phyloP scores from a whole-genome alignment of 1,140 invertebrate species.

The Dufourea novaeangliae region DNA sequence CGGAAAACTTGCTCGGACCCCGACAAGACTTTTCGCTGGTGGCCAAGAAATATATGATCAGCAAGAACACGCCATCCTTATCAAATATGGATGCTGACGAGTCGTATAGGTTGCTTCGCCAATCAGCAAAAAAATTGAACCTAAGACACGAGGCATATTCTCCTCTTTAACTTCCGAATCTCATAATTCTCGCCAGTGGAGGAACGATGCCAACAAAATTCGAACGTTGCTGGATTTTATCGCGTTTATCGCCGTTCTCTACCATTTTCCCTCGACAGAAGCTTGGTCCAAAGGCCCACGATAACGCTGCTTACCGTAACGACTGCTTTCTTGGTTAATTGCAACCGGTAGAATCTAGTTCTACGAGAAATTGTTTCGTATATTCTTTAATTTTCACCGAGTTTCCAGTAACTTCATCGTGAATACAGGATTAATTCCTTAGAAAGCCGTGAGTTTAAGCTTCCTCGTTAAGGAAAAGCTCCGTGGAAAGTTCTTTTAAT shows the following conservation, averaged over 20 bases:
- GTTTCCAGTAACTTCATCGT: too few relatives aligned
- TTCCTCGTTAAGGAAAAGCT: too few relatives aligned
- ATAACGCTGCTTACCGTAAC: slow-evolving; percentile 1
- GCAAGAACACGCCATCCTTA: background rate
- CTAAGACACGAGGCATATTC: background rate
- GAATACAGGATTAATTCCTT: too few relatives aligned
- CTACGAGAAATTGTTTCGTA: too few relatives aligned
- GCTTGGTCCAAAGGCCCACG: background rate
- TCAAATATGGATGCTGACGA: slow-evolving; percentile 44
- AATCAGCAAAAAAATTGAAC: background rate
- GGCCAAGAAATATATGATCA: slow-evolving; percentile 20
- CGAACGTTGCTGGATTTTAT: slow-evolving; percentile 35
- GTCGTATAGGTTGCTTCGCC: background rate
- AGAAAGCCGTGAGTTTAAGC: too few relatives aligned
- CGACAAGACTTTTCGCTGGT: background rate
- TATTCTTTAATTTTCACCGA: too few relatives aligned
- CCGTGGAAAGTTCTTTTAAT: too few relatives aligned
- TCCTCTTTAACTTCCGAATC: background rate
- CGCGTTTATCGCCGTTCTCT: slow-evolving; percentile 2
- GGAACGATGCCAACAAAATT: background rate
- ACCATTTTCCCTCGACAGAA: too few relatives aligned
- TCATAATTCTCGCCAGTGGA: background rate
- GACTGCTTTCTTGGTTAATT: too few relatives aligned
- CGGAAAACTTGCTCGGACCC: slow-evolving; percentile 21
- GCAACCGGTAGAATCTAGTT: too few relatives aligned